Base-by-base conservation (phyloP, 2,113 vertebrate genomes). In the Neolamprologus caudopunctatus region DNA sequence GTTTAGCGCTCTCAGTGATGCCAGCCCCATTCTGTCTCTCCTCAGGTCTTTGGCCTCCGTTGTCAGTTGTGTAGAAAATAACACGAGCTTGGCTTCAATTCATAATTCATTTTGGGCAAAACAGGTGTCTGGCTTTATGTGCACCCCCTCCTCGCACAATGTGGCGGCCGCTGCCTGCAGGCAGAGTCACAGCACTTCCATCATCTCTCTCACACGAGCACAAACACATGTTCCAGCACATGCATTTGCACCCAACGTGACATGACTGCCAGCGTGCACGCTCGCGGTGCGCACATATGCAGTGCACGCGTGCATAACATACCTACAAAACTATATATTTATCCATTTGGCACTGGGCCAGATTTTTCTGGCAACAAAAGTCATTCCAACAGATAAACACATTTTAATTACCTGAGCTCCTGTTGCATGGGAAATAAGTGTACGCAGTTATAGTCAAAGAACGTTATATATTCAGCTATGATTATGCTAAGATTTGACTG, bases 41-140 rank as follows among this genome's bases (percentile, higher is more conserved):
- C 61, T 81, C 79, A n/a, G 88, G 88, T 93, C 87, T 57, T 86
- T 83, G 87, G 87, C 84, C 87, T 82, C 66, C 10, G 81, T 89
- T 85, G 88, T 85, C 87, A 89, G 84, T 61, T 88, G 68, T 88
- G 80, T 78, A 80, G 78, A 84, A 80, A 85, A 88, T 68, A 81
- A 88, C 54, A 57, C 45, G 9, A 40, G n/a, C 89, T 89, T 91
- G 91, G 81, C 89, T 87, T 71, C 8, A 14, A 88, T 94, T 92
- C 89, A 91, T 91, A 88, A 90, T 92, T 95, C 86, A 92, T 92
- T 93, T 91, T 80, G 61, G 88, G 90, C 54, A 89, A 93, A 95
- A 93, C 93, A 93, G 93, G 93, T 94, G 93, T 93, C 92, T 91
- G 89, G 93, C 92, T 85, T 91, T 28, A 61, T 93, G 85, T 81